A percentile compares a stretch with the other conserved stretches of the same genome.
These are phyloP conservation scores for Alloscopus bannaensis DNA, from an alignment of 2,888 invertebrate genomes.

Conservation along the genomic window DNA sequence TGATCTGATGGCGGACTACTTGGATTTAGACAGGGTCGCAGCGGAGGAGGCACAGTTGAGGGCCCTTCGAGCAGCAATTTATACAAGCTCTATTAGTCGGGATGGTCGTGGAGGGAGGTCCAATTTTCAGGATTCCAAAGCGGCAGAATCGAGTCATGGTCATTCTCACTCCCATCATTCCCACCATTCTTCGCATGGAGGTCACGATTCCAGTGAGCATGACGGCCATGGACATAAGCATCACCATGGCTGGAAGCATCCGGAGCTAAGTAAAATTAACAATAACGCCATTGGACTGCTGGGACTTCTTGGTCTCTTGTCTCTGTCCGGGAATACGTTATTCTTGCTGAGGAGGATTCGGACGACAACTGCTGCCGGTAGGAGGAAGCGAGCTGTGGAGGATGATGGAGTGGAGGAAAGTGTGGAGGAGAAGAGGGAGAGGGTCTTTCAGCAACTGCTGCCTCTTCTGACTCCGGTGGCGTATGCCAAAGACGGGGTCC, in stretches of 20 bases:
- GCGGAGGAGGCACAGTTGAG: conserved; percentile 28
- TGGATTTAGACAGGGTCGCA: conserved; percentile 19
- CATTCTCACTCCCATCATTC: too few species aligned
- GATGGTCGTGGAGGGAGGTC: too few species aligned
- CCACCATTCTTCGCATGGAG: too few species aligned
- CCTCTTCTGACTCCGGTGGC: conserved; percentile 49
- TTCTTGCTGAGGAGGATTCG: conserved; percentile 47
- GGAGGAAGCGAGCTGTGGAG: background rate
- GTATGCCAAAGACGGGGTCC: conserved; percentile 37
- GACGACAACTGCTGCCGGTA: conserved; percentile 13
- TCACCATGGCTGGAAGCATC: background rate
- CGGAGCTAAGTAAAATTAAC: conserved; percentile 32
- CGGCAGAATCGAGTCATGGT: conserved; percentile 25
- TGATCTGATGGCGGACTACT: conserved; percentile 21
- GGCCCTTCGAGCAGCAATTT: too few species aligned
- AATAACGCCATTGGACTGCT: conserved; percentile 60
- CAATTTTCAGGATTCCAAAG: conserved; percentile 31
- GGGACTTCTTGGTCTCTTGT: conserved; percentile 56
- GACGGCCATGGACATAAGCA: conserved; percentile 19
- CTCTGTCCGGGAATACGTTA: conserved; percentile 40
- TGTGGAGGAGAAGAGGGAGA: conserved; percentile 8
- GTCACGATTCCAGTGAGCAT: conserved; percentile 26
- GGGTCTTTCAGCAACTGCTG: conserved; percentile 30
- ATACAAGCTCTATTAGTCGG: too few species aligned
- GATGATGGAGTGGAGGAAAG: background rate